phyloP scores from a whole-genome alignment of 2,113 vertebrate genomes.

The Myrmophylax atrothorax region DNA sequence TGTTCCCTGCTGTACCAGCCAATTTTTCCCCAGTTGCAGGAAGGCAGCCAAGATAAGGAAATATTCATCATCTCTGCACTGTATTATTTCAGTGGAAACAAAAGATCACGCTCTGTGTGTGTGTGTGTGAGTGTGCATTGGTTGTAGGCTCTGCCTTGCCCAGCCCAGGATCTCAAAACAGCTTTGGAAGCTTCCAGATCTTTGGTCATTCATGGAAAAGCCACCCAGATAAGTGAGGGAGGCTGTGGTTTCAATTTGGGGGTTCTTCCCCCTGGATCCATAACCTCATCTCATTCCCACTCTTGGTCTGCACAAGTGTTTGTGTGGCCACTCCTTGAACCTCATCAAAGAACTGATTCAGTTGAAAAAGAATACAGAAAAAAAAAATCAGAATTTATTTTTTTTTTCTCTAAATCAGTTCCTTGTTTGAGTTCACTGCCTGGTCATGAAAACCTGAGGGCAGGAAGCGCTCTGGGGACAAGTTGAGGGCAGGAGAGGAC shows the following conservation, averaged over 20 bases:
- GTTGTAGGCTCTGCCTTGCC: background rate
- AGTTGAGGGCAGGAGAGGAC: background rate
- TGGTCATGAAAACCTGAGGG: background rate
- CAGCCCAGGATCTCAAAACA: background rate
- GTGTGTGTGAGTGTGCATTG: background rate
- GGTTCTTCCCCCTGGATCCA: background rate
- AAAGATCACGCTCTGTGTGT: slow-evolving; percentile 24
- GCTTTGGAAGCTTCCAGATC: background rate
- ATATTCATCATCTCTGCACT: slow-evolving; percentile 61
- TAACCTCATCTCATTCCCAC: background rate
- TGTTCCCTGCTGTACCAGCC: slow-evolving; percentile 62
- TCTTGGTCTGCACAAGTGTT: background rate
- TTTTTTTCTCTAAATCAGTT: background rate
- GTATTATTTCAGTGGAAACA: slow-evolving; percentile 74
- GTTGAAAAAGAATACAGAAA: background rate
- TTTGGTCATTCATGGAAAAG: background rate
- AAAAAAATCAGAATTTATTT: background rate
- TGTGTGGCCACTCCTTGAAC: background rate
- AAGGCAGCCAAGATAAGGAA: slow-evolving; percentile 73
- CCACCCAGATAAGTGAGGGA: background rate
- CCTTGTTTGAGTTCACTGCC: background rate
- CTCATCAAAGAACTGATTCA: background rate
- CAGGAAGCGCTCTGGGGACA: background rate
- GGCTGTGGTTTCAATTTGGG: background rate
- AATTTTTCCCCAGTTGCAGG: slow-evolving; percentile 59